Percentiles rank a stretch among this genome's conserved stretches.
phyloP scores from a whole-genome alignment of 1,140 invertebrate species.

The Drosophila arawakana region DNA sequence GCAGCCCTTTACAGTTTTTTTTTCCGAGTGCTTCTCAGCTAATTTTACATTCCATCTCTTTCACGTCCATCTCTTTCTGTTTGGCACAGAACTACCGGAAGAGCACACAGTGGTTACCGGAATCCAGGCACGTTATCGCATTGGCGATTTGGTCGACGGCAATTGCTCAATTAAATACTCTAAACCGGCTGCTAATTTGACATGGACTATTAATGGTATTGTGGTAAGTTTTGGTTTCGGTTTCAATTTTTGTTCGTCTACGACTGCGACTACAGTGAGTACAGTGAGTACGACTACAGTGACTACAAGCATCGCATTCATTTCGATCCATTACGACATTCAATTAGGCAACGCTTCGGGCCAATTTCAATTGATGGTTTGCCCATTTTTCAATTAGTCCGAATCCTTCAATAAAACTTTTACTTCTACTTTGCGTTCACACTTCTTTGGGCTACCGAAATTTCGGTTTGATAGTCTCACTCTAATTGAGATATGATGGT shows the following conservation, averaged over 20 bases:
- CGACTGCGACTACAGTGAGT: background rate
- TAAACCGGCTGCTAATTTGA: slow-evolving; percentile 92
- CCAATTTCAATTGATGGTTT: slow-evolving; percentile 69
- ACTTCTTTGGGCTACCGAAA: slow-evolving; percentile 1
- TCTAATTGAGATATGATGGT: background rate
- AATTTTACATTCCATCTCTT: slow-evolving; percentile 75
- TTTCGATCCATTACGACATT: slow-evolving; percentile 26
- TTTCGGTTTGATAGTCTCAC: background rate
- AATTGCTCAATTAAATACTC: slow-evolving; percentile 91
- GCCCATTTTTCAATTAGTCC: slow-evolving; percentile 74
- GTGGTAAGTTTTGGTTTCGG: slow-evolving; percentile 86
- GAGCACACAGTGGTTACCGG: slow-evolving; percentile 89
- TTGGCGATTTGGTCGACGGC: slow-evolving; percentile 89
- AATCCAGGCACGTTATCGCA: slow-evolving; percentile 88
- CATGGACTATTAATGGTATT: slow-evolving; percentile 93
- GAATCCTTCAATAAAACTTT: slow-evolving; percentile 20
- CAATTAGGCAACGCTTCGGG: slow-evolving; percentile 53
- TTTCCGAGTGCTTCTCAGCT: slow-evolving; percentile 42
- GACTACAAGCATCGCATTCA: slow-evolving; percentile 8
- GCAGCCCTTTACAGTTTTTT: slow-evolving; percentile 27
- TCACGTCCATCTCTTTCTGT: slow-evolving; percentile 19
- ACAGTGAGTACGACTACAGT: too few species aligned
- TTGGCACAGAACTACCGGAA: slow-evolving; percentile 88
- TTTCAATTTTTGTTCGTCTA: slow-evolving; percentile 12
- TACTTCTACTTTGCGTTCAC: slow-evolving; percentile 10